Conservation (phyloP, 2,888 invertebrate genomes). For the Scaptomyza reducta region DNA sequence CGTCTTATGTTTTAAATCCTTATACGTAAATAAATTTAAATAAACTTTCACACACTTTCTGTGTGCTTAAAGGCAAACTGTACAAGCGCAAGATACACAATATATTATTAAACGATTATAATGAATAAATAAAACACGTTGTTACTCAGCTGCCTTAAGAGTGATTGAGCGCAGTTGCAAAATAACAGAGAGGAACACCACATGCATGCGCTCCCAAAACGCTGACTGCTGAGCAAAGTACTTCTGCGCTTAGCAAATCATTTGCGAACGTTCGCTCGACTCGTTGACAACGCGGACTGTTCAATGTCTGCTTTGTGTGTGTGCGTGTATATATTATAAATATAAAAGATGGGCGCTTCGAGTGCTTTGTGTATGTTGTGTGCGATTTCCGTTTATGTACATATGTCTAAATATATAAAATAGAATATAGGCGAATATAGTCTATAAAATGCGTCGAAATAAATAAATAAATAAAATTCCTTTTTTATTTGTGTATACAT, state of each 20-base stretch:
- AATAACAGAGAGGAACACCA: slow-evolving; percentile 1
- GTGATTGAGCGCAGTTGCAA: slow-evolving; percentile 2
- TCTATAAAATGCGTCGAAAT: slow-evolving; percentile 28
- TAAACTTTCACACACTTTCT: not conserved
- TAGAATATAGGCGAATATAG: slow-evolving; percentile 21
- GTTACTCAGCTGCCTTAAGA: not conserved
- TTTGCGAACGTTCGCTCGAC: slow-evolving; percentile 61
- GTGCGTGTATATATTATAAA: slow-evolving; percentile 8
- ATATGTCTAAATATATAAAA: slow-evolving; percentile 73
- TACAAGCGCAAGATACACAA: slow-evolving; percentile 16
- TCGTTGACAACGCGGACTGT: slow-evolving; percentile 65
- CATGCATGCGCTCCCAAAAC: not conserved
- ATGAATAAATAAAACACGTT: slow-evolving; percentile 27
- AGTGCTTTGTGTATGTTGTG: slow-evolving; percentile 25
- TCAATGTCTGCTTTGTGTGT: slow-evolving; percentile 34
- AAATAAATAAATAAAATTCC: not conserved
- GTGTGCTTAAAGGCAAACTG: slow-evolving; percentile 14
- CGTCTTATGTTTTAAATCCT: too few relatives aligned
- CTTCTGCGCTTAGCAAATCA: slow-evolving; percentile 63
- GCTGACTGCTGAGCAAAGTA: slow-evolving; percentile 36
- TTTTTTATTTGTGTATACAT: not conserved
- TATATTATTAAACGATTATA: slow-evolving; percentile 53
- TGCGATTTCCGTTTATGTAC: slow-evolving; percentile 65
- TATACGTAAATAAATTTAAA: too few relatives aligned
- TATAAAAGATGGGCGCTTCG: slow-evolving; percentile 12